These are phyloP conservation scores for Frieseomelitta varia DNA, from an alignment of 1,140 invertebrate species.

Conservation along the genomic window DNA sequence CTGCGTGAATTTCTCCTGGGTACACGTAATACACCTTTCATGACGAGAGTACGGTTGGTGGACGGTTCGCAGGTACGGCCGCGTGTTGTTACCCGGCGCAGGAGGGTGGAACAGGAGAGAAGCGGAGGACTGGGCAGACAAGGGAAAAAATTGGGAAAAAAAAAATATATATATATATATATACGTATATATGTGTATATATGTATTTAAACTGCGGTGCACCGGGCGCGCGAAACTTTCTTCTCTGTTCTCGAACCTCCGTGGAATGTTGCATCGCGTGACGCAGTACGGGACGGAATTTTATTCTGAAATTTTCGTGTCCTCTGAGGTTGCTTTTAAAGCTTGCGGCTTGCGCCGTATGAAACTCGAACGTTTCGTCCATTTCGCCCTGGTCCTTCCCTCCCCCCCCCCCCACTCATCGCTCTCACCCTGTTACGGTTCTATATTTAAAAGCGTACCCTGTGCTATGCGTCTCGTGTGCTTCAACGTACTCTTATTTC, in stretches of 20 bases:
- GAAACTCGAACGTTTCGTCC: constrained; percentile 52
- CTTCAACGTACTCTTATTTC: constrained; percentile 12
- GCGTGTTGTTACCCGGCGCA: constrained; percentile 17
- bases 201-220: constrained; percentile 47
- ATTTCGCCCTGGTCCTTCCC: no score
- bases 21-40: constrained; percentile 49
- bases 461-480: constrained; percentile 41
- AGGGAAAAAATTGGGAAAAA: constrained; percentile 25
- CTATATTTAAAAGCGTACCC: constrained; percentile 36
- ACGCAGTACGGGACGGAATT: constrained; percentile 56
- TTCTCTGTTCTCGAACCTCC: constrained; percentile 44
- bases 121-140: not conserved
- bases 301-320: constrained; percentile 64
- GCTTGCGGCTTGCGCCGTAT: constrained; percentile 54
- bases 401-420: not conserved
- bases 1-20: constrained; percentile 49
- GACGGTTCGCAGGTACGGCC: constrained; percentile 21
- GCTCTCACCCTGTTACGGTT: constrained; percentile 7
- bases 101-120: not conserved
- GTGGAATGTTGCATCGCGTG: constrained; percentile 63
- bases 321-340: constrained; percentile 61
- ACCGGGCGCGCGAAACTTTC: constrained; percentile 59
- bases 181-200: no score
- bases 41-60: constrained; percentile 8
- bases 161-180: not conserved